A percentile compares a stretch with the other conserved stretches of the same genome.
Conservation (phyloP, 2,888 invertebrate species). For the Cheilosia vernalis region DNA sequence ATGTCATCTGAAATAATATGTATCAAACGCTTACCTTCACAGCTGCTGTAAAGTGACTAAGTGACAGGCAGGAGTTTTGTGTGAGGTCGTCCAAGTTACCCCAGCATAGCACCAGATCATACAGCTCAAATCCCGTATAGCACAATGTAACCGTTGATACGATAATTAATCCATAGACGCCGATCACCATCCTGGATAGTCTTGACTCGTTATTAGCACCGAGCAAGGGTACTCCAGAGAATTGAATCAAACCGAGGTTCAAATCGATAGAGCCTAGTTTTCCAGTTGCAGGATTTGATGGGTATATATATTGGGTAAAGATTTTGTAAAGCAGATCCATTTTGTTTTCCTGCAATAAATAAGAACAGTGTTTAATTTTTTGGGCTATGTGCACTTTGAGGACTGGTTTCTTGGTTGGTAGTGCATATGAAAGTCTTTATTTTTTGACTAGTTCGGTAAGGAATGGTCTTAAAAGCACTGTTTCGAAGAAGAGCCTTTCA, state of each 20-base stretch:
- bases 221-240: constrained; percentile 77
- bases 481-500: too few relatives aligned
- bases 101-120: constrained; percentile 68
- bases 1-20: neutral
- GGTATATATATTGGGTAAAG: constrained; percentile 48
- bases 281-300: constrained; percentile 77
- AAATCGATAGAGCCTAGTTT: constrained; percentile 78
- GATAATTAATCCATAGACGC: constrained; percentile 55
- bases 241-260: constrained; percentile 78
- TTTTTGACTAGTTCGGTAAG: too few relatives aligned
- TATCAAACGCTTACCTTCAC: neutral
- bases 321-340: constrained; percentile 28
- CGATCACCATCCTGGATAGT: constrained; percentile 31
- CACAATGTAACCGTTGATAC: constrained; percentile 38
- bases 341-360: neutral
- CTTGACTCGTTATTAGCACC: constrained; percentile 76
- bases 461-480: too few relatives aligned
- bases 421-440: too few relatives aligned
- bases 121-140: constrained; percentile 75
- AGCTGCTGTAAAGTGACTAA: constrained; percentile 71
- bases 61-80: constrained; percentile 74
- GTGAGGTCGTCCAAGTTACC: constrained; percentile 72
- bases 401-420: too few relatives aligned
- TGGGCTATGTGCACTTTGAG: neutral
- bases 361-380: neutral